A percentile compares a stretch with the other conserved stretches of the same genome.
Conservation (phyloP, 2,888 invertebrate species). For the Drosophila heteroneura region DNA sequence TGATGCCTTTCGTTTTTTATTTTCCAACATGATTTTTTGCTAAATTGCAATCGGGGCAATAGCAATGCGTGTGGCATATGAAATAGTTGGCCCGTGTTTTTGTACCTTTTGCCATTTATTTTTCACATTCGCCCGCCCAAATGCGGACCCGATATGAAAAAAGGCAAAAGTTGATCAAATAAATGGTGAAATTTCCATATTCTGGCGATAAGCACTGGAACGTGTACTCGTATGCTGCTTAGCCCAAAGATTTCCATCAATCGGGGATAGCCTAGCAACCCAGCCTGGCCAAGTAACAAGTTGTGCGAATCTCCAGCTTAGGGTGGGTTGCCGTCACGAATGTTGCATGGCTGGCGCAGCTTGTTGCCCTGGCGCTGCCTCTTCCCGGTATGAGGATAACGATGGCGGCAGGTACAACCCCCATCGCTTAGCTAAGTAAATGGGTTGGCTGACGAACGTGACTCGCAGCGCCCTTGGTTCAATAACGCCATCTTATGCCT, state of each 20-base stretch:
- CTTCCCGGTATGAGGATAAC: slow-evolving; percentile 16
- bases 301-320: slow-evolving; percentile 59
- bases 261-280: slow-evolving; percentile 34
- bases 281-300: slow-evolving; percentile 61
- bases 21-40: slow-evolving; percentile 74
- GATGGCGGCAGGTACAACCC: slow-evolving; percentile 75
- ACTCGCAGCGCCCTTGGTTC: slow-evolving; percentile 63
- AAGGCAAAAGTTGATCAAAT: slow-evolving; percentile 79
- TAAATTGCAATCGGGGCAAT: slow-evolving; percentile 62
- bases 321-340: slow-evolving; percentile 34
- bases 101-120: slow-evolving; percentile 78
- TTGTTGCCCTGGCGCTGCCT: slow-evolving; percentile 17
- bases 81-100: slow-evolving; percentile 64
- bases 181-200: slow-evolving; percentile 81
- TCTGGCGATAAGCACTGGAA: slow-evolving; percentile 69
- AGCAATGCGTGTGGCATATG: slow-evolving; percentile 71
- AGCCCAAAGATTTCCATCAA: slow-evolving; percentile 74
- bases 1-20: slow-evolving; percentile 69
- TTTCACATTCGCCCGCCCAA: slow-evolving; percentile 40
- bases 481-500: slow-evolving; percentile 41
- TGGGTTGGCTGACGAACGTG: slow-evolving; percentile 80
- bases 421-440: slow-evolving; percentile 80
- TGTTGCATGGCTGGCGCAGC: slow-evolving; percentile 6
- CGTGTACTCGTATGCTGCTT: slow-evolving; percentile 56
- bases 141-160: slow-evolving; percentile 67